Conservation (phyloP, 1,140 invertebrate genomes). For the Drosophila bocki region DNA sequence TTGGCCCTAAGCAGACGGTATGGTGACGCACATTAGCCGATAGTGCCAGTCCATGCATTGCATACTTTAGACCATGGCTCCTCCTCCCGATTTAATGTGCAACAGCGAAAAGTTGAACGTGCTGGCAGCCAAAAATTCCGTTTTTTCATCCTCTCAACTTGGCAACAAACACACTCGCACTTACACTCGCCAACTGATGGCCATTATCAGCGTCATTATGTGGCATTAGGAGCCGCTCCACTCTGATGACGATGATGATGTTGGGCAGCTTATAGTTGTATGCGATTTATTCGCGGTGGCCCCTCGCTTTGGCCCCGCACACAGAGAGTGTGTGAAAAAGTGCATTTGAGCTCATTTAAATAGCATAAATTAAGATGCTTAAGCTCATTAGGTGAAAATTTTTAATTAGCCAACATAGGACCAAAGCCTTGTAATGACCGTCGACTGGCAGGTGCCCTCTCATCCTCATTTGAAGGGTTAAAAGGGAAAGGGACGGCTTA, state of each 20-base stretch:
- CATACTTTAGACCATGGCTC: conserved; percentile 3
- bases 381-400: conserved; percentile 59
- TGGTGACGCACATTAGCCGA: conserved; percentile 69
- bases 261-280: conserved; percentile 70
- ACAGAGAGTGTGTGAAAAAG: conserved; percentile 38
- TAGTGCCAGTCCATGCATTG: conserved; percentile 6
- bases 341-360: conserved; percentile 68
- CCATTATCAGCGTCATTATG: conserved; percentile 83
- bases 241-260: conserved; percentile 47
- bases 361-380: conserved; percentile 69
- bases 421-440: conserved; percentile 32
- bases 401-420: conserved; percentile 45
- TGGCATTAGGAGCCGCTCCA: conserved; percentile 66
- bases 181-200: conserved; percentile 51
- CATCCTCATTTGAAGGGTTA: conserved; percentile 6
- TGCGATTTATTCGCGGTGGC: conserved; percentile 68
- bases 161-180: conserved; percentile 35
- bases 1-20: conserved; percentile 47
- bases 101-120: conserved; percentile 69
- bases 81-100: conserved; percentile 55
- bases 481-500: conserved; percentile 30
- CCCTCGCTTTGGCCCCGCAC: neutral
- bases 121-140: conserved; percentile 42
- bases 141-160: conserved; percentile 29
- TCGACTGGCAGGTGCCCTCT: conserved; percentile 9